Conservation (phyloP, 2,888 invertebrate genomes). For the Chloroclystis v-ata region DNA sequence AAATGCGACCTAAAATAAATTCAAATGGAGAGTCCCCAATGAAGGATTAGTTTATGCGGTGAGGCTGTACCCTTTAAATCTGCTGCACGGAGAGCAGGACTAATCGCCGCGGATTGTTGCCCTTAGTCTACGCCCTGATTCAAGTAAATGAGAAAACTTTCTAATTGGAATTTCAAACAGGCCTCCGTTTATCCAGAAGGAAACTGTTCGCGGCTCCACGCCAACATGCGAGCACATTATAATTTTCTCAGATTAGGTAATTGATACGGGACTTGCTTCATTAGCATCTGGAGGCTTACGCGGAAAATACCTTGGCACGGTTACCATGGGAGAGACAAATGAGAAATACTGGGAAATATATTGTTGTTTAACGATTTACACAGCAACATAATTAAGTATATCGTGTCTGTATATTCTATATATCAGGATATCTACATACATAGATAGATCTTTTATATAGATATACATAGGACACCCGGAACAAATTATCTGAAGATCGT, state of each 20-base stretch:
- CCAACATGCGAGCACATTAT: slow-evolving; percentile 55
- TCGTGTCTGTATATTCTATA: too few species aligned
- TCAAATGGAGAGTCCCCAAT: slow-evolving; percentile 52
- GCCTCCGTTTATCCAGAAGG: slow-evolving; percentile 70
- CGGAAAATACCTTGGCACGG: slow-evolving; percentile 1
- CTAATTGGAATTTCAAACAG: slow-evolving; percentile 78
- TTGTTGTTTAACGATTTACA: too few species aligned
- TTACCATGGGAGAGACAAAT: background rate
- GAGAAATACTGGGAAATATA: background rate
- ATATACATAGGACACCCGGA: too few species aligned
- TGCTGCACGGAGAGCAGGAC: slow-evolving; percentile 63
- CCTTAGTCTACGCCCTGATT: slow-evolving; percentile 72
- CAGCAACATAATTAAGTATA: too few species aligned
- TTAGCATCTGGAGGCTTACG: slow-evolving; percentile 18
- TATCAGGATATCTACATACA: too few species aligned
- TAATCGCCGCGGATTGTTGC: slow-evolving; percentile 75
- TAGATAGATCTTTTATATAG: too few species aligned
- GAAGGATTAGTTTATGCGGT: slow-evolving; percentile 66
- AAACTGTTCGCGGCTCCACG: slow-evolving; percentile 63
- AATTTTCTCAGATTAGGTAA: slow-evolving; percentile 49
- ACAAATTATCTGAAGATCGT: too few species aligned
- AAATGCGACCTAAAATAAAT: slow-evolving; percentile 49
- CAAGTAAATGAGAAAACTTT: slow-evolving; percentile 78
- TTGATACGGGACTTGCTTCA: slow-evolving; percentile 45
- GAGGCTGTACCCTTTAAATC: slow-evolving; percentile 65